Conservation (phyloP, 2,797 vertebrate genomes). For the Tenualosa thibaudeaui region DNA sequence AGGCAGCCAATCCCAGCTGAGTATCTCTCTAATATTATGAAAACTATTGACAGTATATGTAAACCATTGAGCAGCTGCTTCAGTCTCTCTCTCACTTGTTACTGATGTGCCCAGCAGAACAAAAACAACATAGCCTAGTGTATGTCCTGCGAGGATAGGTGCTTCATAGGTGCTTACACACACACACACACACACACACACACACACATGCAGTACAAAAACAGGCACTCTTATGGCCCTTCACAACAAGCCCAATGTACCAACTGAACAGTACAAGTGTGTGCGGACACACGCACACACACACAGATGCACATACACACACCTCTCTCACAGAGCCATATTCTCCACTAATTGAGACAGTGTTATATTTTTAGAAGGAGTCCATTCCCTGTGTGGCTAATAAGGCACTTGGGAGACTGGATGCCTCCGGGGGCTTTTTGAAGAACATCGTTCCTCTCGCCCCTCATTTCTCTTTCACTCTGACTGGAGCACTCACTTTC, state of each 20-base stretch:
- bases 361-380: conserved; percentile 60
- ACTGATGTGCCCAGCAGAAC: neutral
- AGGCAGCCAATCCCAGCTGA: no score
- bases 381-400: conserved; percentile 61
- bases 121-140: neutral
- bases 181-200: no score
- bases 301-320: neutral
- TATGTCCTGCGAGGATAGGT: neutral
- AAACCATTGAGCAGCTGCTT: neutral
- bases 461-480: conserved; percentile 42
- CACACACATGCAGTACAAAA: neutral
- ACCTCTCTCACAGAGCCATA: conserved; percentile 22
- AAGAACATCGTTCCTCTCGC: conserved; percentile 34
- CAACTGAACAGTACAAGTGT: neutral
- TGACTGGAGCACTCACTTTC: conserved; percentile 37
- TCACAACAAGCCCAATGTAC: conserved; percentile 26
- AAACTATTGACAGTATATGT: neutral
- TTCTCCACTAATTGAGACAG: conserved; percentile 58
- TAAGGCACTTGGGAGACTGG: conserved; percentile 56
- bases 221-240: neutral
- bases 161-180: neutral
- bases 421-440: conserved; percentile 58
- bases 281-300: neutral
- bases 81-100: neutral
- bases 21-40: neutral